Base-by-base conservation (phyloP, 2,888 invertebrate genomes). In the Tetragonula carbonaria region DNA sequence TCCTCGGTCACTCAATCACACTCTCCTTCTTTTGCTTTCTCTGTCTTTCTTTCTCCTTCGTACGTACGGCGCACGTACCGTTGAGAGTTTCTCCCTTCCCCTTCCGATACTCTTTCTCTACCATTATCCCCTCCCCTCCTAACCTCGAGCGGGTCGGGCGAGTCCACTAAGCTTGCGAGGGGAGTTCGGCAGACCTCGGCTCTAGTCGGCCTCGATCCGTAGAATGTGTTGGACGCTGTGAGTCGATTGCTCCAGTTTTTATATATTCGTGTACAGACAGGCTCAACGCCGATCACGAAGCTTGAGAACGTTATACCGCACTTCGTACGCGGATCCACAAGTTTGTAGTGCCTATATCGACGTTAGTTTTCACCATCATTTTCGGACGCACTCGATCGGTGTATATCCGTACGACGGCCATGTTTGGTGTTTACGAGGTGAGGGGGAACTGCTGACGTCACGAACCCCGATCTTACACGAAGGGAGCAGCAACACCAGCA, bases 361-460 rank as follows among this genome's bases (percentile, higher is more conserved):
- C 82, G 82, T 78, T 62, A 78, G n/a, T 90, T 89, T 84, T 85
- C 85, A 78, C 82, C 80, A 67, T 88, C 87, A 81, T 78, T 78
- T 84, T 83, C 83, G 88, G 90, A 90, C 91, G 91, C 90, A 88
- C 90, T 88, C 88, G 88, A 88, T 74, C 90, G 92, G 93, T 91
- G 93, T 91, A 92, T 90, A 92, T 92, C 90, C 90, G 86, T 88
- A 83, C 91, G 93, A 93, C 94, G 92, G 94, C 94, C 94, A 94
- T 94, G 94, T 94, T 94, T 94, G 94, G 94, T 94, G 94, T 94
- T 94, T 94, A 94, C 94, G 93, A 91, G 93, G 91, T 92, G 92
- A 93, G 94, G 94, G 93, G 93, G 91, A 93, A 92, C 88, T 92
- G 91, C 92, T 94, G 93, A 93, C 94, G 94, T 93, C 93, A 93